Evolutionary conservation across 2,888 invertebrate genomes (phyloP).

Genomic region (Notodonta dromedarius): DNA sequence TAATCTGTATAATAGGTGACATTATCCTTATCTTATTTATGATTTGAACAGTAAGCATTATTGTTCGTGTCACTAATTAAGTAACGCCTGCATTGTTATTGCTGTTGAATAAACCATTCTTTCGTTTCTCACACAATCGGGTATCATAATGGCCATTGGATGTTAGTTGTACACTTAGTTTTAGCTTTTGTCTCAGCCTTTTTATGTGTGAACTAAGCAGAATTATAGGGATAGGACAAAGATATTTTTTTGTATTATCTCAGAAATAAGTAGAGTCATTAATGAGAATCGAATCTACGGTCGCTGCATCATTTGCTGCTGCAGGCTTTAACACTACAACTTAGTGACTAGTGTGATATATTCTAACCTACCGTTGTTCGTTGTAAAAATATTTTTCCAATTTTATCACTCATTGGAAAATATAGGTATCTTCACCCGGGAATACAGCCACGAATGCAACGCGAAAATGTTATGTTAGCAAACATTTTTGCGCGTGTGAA

Average conservation of each 20-base stretch:
- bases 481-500: constrained; percentile 3
- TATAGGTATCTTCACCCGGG: not conserved
- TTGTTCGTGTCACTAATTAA: constrained; percentile 1
- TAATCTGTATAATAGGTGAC: not conserved
- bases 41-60: not conserved
- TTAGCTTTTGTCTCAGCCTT: not conserved
- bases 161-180: not conserved
- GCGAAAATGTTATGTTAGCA: constrained; percentile 4
- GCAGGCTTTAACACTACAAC: too few relatives aligned
- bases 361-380: too few relatives aligned
- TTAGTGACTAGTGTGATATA: too few relatives aligned
- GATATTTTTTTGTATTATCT: not conserved
- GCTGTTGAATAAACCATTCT: constrained; percentile 1
- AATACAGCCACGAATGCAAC: not conserved
- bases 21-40: constrained; percentile 1
- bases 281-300: too few relatives aligned
- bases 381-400: not conserved
- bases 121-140: constrained; percentile 1
- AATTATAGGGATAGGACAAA: not conserved
- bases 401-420: not conserved
- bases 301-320: too few relatives aligned
- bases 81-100: constrained; percentile 11
- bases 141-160: constrained; percentile 1
- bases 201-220: not conserved
- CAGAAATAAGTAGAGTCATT: not conserved